Conservation (phyloP, 2,888 invertebrate species). For the Salticus scenicus region DNA sequence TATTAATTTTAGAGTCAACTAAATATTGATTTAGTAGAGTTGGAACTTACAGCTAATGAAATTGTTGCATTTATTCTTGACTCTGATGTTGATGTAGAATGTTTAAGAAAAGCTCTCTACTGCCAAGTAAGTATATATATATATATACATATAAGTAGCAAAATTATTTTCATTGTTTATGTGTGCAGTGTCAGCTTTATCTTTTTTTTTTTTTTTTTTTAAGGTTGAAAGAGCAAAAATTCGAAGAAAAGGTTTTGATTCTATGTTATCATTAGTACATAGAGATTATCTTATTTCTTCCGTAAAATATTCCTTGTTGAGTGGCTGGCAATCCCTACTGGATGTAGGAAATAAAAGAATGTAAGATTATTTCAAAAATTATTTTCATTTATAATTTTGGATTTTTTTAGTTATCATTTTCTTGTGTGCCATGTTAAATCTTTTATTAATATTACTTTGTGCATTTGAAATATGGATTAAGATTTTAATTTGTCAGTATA, state of each 20-base stretch:
- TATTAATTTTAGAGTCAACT: neutral
- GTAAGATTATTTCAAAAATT: no score
- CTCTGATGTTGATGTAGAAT: constrained; percentile 88
- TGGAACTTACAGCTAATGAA: constrained; percentile 75
- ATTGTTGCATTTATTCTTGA: constrained; percentile 91
- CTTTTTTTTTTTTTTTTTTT: no score
- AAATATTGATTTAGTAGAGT: constrained; percentile 70
- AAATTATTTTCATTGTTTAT: neutral
- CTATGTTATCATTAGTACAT: constrained; percentile 84
- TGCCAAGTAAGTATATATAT: constrained; percentile 82
- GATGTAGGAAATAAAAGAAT: constrained; percentile 75
- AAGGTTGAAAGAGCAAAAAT: constrained; percentile 89
- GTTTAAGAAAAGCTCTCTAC: constrained; percentile 89
- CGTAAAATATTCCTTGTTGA: constrained; percentile 84
- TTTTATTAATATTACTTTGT: no score
- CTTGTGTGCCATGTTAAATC: neutral
- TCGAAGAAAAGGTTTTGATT: constrained; percentile 86
- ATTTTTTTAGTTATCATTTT: neutral
- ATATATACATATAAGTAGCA: neutral
- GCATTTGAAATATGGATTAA: no score
- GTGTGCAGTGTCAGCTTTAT: neutral
- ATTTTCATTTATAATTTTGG: constrained; percentile 29
- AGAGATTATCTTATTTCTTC: constrained; percentile 83
- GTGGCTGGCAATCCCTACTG: constrained; percentile 84
- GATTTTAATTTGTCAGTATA: no score